Evolutionary conservation across 2,888 invertebrate genomes (phyloP), one percentile per base, ranked within the genome.

Genomic region (Isoperla grammatica): DNA sequence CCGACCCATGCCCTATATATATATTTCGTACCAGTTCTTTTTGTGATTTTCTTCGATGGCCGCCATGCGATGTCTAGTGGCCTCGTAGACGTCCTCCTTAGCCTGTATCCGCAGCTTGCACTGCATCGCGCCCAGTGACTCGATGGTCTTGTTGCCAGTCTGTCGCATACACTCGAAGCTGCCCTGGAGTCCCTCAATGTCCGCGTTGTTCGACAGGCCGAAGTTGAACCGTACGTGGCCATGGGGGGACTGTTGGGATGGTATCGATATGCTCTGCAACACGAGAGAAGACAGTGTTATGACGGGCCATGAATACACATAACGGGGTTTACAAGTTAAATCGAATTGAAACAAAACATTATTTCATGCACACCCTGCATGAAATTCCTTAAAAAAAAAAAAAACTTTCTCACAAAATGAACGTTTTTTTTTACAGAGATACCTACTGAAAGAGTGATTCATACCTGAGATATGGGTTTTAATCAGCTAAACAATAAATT

Each of bases 51-150:
- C 91, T 75, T 94, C 92, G 67, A 89, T 91, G 71, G 86, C 86
- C 71, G 90, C 91, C 90, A 96, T 93, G 71, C 91, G 87, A 74
- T 90, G 87, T 77, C 88, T 84, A 67, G 96, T 96, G 69, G 88
- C 86, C 77, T 92, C 92, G 78, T 95, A 96, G 62, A 94, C 90
- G 80, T 96, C 95, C 72, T 95, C 95, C 72, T 93, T 95, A 70
- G 96, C 96, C 74, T 90, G 90, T 69, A 96, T 88, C 66, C 92
- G 87, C 84, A 96, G 89, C 74, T 90, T 90, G 74, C 87, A 84
- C 69, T 88, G 86, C 77, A 96, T 81, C 67, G 89, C 82, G 68
- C 95, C 96, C 77, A 94, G 84, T 69, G 87, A 85, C 76, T 89
- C 88, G 75, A 93, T 78, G 17, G 68, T 78, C 78, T 74, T 76